These are phyloP conservation scores for Epirrhoe alternata DNA, from an alignment of 2,888 invertebrate genomes.

Conservation along the genomic window DNA sequence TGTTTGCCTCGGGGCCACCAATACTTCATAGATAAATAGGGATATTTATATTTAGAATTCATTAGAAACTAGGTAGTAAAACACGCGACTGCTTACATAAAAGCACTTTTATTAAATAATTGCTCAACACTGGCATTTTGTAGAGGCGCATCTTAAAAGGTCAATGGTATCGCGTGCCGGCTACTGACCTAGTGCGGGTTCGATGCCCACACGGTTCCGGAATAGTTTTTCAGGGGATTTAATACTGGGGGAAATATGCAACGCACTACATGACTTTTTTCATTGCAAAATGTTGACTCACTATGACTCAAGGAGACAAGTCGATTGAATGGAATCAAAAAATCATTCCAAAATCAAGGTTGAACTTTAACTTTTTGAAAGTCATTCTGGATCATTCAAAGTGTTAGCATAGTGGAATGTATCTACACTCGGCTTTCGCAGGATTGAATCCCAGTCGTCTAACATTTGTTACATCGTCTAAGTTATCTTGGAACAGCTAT, in stretches of 20 bases:
- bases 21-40: neutral
- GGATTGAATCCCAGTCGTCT: neutral
- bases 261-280: neutral
- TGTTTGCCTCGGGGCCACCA: too few species aligned
- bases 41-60: neutral
- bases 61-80: slow-evolving; percentile 17
- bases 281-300: slow-evolving; percentile 1
- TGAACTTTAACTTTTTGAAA: neutral
- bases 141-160: slow-evolving; percentile 64
- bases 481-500: too few species aligned
- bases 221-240: slow-evolving; percentile 33
- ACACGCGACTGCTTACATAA: slow-evolving; percentile 44
- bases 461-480: too few species aligned
- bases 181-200: slow-evolving; percentile 58
- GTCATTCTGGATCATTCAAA: neutral
- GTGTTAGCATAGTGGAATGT: neutral
- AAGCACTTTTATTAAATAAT: slow-evolving; percentile 56
- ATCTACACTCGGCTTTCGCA: neutral
- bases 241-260: neutral
- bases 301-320: neutral
- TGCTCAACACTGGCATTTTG: slow-evolving; percentile 75
- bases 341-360: neutral
- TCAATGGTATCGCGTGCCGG: slow-evolving; percentile 56
- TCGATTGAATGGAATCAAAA: neutral
- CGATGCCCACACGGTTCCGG: slow-evolving; percentile 44